Evolutionary conservation across 2,888 invertebrate species (phyloP), one percentile per base, ranked within the genome.

Genomic region (Eristalinus aeneus): DNA sequence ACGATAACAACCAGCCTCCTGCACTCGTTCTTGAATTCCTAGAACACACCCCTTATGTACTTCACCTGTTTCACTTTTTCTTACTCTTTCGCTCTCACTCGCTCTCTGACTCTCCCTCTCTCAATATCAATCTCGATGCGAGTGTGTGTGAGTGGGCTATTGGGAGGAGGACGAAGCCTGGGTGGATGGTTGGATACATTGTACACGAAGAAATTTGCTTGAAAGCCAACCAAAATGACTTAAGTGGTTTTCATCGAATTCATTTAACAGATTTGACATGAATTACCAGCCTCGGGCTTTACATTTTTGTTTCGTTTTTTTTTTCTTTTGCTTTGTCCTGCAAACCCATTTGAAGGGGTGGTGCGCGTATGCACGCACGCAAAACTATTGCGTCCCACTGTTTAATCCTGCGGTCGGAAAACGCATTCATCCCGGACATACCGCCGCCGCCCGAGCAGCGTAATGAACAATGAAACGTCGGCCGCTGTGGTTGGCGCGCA

Each of bases 241-340:
- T 86, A 86, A 86, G 82, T 86, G 82, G 86, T 86, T 82, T 86
- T 86, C 86, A 78, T 77, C 74, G 76, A 82, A 82, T 82, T 86
- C 73, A 74, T 82, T 86, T 82, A 86, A 65, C 56, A 82, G 77
- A 86, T 86, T 86, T 78, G 53, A 74, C 64, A 82, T 86, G 73
- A 81, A 77, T 86, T 72, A 76, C 46, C 34, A 34, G 34, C 34
- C 34, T 9, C 8, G 16, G n/a, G 39, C 12, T 39, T 36, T 39
- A n/a, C 39, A 3, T 39, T 36, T n/a, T 11, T 64, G 46, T n/a
- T 80, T 68, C 69, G 54, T 32, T 31, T 65, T 67, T 69, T 34
- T 8, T 53, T 74, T 36, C 22, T 46, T 20, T 16, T 58, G n/a
- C n/a, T n/a, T n/a, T n/a, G 27, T n/a, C 16, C 32, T 63, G 53